phyloP scores from a whole-genome alignment of 2,797 vertebrate genomes.

The Gadopsis bispinosus region DNA sequence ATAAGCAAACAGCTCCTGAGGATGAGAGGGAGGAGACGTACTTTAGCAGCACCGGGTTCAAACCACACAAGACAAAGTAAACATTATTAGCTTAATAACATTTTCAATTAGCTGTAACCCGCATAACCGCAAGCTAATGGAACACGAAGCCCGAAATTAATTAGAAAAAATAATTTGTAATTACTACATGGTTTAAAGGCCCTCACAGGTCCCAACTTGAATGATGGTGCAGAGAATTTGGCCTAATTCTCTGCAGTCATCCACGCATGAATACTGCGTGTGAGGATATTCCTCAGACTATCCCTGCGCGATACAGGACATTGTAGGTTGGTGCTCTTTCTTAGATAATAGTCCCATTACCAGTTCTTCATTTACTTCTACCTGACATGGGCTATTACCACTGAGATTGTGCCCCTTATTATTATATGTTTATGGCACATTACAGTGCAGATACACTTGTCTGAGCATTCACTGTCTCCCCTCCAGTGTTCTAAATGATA shows the following conservation, averaged over 20 bases:
- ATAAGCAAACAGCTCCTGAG: constrained; percentile 89
- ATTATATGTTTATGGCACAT: constrained; percentile 71
- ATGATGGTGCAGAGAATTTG: constrained; percentile 56
- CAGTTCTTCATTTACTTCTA: constrained; percentile 46
- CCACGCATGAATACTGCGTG: constrained; percentile 14
- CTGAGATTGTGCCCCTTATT: constrained; percentile 48
- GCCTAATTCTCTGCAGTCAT: constrained; percentile 55
- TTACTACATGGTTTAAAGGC: constrained; percentile 72
- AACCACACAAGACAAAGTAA: constrained; percentile 76
- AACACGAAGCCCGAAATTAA: constrained; percentile 75
- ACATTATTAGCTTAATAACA: constrained; percentile 83
- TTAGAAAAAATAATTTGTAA: constrained; percentile 79
- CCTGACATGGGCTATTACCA: constrained; percentile 75
- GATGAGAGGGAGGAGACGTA: constrained; percentile 67
- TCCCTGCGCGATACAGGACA: constrained; percentile 12
- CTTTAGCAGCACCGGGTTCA: constrained; percentile 53
- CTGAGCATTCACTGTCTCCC: constrained; percentile 65
- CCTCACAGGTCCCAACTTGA: constrained; percentile 63
- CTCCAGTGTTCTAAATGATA: constrained; percentile 57
- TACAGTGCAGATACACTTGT: constrained; percentile 67
- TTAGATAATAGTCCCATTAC: constrained; percentile 60
- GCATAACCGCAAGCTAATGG: constrained; percentile 76
- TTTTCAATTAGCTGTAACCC: constrained; percentile 81
- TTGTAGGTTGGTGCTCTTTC: constrained; percentile 38
- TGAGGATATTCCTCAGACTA: constrained; percentile 8